Percentiles rank a stretch among this genome's conserved stretches.
Conservation (phyloP, 1,140 invertebrate species). For the Metopolophium dirhodum region DNA sequence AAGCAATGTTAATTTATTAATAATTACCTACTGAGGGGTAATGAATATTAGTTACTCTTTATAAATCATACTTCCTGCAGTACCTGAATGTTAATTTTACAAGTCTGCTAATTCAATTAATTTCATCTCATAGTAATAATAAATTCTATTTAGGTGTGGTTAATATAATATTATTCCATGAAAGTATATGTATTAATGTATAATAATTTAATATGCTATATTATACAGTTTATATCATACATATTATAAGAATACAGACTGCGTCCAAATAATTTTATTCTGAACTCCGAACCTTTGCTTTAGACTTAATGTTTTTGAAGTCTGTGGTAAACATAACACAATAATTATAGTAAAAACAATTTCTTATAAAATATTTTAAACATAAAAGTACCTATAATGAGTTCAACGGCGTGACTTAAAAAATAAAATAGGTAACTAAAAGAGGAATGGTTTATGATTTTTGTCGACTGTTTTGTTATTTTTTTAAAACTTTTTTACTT, state of each 20-base stretch:
- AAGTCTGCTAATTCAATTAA: neutral
- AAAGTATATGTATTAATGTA: neutral
- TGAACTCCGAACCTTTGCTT: neutral
- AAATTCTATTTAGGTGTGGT: neutral
- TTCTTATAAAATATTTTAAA: neutral
- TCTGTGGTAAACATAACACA: neutral
- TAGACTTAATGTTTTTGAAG: neutral
- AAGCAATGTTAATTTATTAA: neutral
- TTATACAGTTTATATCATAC: neutral
- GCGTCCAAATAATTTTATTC: neutral
- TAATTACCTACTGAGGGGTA: neutral
- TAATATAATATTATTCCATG: neutral
- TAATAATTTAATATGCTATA: neutral
- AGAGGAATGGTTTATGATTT: neutral
- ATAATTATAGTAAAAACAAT: neutral
- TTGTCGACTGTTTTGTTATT: neutral
- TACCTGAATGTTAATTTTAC: neutral
- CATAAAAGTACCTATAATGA: neutral
- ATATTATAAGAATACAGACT: neutral
- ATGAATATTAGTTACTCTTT: neutral
- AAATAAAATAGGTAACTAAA: neutral
- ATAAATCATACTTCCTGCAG: neutral
- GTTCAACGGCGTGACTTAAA: neutral
- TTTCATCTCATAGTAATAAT: conserved; percentile 10
- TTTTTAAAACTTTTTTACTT: neutral